Evolutionary conservation across 2,797 vertebrate genomes (phyloP), one percentile per base, ranked within the genome.

Genomic region (Lacerta viridis): DNA sequence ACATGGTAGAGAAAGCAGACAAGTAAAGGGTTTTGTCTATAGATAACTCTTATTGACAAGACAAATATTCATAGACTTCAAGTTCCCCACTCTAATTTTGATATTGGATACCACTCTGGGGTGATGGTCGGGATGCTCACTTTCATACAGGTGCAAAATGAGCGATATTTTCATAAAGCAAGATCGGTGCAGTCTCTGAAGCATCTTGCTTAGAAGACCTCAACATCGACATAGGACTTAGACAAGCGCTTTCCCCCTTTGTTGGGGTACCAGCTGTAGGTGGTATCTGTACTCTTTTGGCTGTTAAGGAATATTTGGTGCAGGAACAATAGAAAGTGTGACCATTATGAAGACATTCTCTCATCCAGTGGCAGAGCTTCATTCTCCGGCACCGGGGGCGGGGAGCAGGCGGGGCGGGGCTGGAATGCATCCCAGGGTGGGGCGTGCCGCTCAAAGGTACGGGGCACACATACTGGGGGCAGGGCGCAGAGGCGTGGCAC

Each of bases 11-110:
- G 96, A 97, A 96, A 96, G 96, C 96, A 96, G 95, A 96, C 96
- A 95, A 96, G 94, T 91, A 92, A 88, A 96, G 95, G 96, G 92
- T 87, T 95, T 93, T 94, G 95, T 96, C 85, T 96, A 96, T 93
- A 97, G 95, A 97, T 97, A 97, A 97, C 93, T 96, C 95, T 97
- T 96, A 95, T 94, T 97, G 96, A 97, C 96, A 97, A 95, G 93
- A 85, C 91, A 94, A 93, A 96, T 93, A 96, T 94, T 96, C 95
- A 84, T 95, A 94, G 93, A 95, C 94, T 96, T 92, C 8, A 90
- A 94, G 92, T 93, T 87, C 92, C 94, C 93, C 95, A 95, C 96
- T 96, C 93, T 91, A 96, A 96, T 96, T 96, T 94, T 91, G 91
- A 91, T 95, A 95, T 95, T 94, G 95, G 93, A 95, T 93, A 93